These are phyloP conservation scores for Pyrocephalus nanus DNA, from an alignment of 2,797 vertebrate species.

Conservation along the genomic window DNA sequence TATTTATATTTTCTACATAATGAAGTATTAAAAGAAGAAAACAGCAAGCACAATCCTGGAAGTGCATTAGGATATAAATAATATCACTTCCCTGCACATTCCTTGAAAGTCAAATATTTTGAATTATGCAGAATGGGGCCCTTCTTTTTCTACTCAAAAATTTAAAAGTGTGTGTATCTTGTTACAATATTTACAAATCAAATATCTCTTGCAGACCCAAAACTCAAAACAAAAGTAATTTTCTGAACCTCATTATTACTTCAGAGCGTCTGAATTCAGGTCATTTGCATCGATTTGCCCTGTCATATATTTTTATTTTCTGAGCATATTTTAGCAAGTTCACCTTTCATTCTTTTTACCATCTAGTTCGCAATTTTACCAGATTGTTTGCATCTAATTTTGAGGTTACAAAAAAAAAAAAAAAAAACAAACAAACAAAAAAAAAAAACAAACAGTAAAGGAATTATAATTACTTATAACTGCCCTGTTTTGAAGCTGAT, in stretches of 20 bases:
- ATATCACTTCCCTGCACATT: background rate
- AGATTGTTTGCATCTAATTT: background rate
- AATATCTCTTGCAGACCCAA: background rate
- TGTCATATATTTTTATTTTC: constrained; percentile 3
- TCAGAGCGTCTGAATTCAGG: background rate
- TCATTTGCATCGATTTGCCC: background rate
- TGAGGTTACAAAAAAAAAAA: background rate
- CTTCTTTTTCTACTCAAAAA: background rate
- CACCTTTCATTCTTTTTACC: background rate
- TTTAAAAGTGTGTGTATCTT: background rate
- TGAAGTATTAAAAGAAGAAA: background rate
- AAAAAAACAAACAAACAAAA: background rate
- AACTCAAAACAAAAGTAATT: background rate
- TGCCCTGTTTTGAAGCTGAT: background rate
- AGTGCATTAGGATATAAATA: background rate
- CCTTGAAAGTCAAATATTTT: background rate
- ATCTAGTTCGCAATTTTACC: constrained; percentile 15
- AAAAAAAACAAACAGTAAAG: background rate
- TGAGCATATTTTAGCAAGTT: background rate
- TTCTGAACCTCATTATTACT: background rate
- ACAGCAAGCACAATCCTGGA: background rate
- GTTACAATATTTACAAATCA: constrained; percentile 10
- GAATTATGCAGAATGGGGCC: background rate
- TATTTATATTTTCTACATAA: constrained; percentile 5
- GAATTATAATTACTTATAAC: background rate